Evolutionary conservation across 2,888 invertebrate genomes (phyloP), one percentile per base, ranked within the genome.

Genomic region (Melinaea menophilus): DNA sequence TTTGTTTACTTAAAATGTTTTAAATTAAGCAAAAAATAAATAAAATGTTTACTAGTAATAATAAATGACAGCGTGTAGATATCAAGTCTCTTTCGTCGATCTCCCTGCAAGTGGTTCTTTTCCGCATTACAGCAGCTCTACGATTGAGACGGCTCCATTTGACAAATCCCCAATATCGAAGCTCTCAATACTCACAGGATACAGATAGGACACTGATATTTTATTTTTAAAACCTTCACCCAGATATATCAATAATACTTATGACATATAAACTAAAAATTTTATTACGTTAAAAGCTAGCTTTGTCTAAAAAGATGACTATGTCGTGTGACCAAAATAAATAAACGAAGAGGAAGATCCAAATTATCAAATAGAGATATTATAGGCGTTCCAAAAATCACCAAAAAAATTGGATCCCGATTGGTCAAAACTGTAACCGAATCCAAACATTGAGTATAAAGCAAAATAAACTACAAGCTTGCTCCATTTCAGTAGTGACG

Each of bases 131-230:
- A 58, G 47, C 22, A 54, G 56, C 55, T 46, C 34, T 46, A 41
- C 46, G 35, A 66, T 64, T 41, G 59, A 63, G 54, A 58, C 47
- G 64, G 13, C 51, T 57, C 51, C 54, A 55, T 55, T 64, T 61
- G 54, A 62, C 65, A 69, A 69, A 68, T 66, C 68, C 68, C 59
- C 56, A 56, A 62, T 61, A 69, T 67, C 61, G 62, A 60, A 58
- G 55, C 58, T 56, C 58, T 65, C 51, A 51, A 46, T 46, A n/a
- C 46, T 22, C 41, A 41, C 51, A 31, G 31, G 51, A 31, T 51
- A 61, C 56, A 61, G 61, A 56, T 61, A 47, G n/a, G 57, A 51
- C 22, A 33, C 35, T 59, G 37, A 59, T 63, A 37, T 59, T 56
- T 56, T 54, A 46, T 56, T 56, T 56, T 59, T 56, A 59, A 45